These are phyloP conservation scores for Beris morrisii DNA, from an alignment of 2,888 invertebrate genomes.

Conservation along the genomic window DNA sequence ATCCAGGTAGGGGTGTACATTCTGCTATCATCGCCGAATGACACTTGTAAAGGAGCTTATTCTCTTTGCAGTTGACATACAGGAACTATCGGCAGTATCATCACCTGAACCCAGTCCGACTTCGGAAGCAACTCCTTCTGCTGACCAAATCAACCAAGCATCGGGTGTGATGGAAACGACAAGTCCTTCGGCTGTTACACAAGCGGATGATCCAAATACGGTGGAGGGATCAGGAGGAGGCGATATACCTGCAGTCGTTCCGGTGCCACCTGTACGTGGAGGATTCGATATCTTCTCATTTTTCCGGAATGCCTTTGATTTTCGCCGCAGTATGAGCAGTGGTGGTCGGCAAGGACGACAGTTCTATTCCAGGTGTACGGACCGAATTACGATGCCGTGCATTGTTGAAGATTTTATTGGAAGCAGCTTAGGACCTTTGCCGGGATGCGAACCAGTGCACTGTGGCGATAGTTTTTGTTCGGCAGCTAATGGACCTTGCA, in stretches of 20 bases:
- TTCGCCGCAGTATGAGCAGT: constrained; percentile 30
- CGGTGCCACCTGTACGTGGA: constrained; percentile 45
- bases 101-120: background rate
- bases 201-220: constrained; percentile 26
- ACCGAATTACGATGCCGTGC: constrained; percentile 78
- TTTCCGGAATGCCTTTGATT: constrained; percentile 47
- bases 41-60: constrained; percentile 1
- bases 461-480: constrained; percentile 74
- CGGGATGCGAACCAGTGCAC: constrained; percentile 74
- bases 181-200: background rate
- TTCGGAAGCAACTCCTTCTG: background rate
- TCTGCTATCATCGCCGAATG: too few relatives aligned
- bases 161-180: background rate
- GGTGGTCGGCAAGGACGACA: constrained; percentile 43
- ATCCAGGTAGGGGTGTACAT: background rate
- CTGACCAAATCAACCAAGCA: background rate
- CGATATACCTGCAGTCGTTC: constrained; percentile 45
- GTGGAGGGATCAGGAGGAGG: constrained; percentile 63
- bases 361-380: constrained; percentile 60
- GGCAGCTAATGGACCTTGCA: constrained; percentile 56
- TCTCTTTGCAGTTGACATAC: constrained; percentile 15
- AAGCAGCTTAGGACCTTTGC: constrained; percentile 60
- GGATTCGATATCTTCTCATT: constrained; percentile 54
- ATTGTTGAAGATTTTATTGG: constrained; percentile 82
- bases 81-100: background rate